Conservation (phyloP, 1,140 invertebrate species). For the Psilanteris sp. region DNA sequence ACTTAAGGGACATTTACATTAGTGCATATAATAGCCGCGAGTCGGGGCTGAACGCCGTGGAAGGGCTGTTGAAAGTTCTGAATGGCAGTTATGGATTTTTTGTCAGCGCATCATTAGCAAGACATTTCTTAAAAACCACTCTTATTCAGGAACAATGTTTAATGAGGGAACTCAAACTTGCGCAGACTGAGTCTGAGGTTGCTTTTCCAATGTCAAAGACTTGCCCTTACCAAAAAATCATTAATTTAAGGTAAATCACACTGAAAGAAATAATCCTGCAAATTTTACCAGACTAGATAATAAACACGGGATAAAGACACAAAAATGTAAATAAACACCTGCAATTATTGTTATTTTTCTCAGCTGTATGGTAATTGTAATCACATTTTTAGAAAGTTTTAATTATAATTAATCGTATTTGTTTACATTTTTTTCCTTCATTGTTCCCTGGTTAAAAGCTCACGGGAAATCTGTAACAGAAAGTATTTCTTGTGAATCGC, state of each 20-base stretch:
- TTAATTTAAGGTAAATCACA: constrained; percentile 73
- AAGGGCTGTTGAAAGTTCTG: constrained; percentile 72
- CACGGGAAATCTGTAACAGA: too few relatives aligned
- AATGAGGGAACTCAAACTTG: constrained; percentile 72
- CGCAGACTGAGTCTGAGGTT: constrained; percentile 71
- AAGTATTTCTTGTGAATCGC: too few relatives aligned
- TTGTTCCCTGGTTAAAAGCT: too few relatives aligned
- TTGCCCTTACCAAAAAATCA: constrained; percentile 77
- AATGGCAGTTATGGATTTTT: constrained; percentile 78
- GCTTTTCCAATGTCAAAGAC: constrained; percentile 75
- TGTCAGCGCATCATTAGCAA: constrained; percentile 75
- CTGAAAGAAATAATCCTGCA: too few relatives aligned
- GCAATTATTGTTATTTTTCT: too few relatives aligned
- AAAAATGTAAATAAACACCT: too few relatives aligned
- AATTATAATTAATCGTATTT: too few relatives aligned
- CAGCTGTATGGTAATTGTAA: too few relatives aligned
- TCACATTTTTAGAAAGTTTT: too few relatives aligned
- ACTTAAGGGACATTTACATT: constrained; percentile 75
- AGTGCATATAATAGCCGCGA: constrained; percentile 75
- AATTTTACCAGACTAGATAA: too few relatives aligned
- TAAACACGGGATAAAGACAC: too few relatives aligned
- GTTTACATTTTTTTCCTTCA: too few relatives aligned
- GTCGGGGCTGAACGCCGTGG: constrained; percentile 69
- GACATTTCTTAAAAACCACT: constrained; percentile 71
- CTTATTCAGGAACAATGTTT: constrained; percentile 75